Conservation (phyloP, 2,113 vertebrate genomes). For the Todiramphus saurophagus region DNA sequence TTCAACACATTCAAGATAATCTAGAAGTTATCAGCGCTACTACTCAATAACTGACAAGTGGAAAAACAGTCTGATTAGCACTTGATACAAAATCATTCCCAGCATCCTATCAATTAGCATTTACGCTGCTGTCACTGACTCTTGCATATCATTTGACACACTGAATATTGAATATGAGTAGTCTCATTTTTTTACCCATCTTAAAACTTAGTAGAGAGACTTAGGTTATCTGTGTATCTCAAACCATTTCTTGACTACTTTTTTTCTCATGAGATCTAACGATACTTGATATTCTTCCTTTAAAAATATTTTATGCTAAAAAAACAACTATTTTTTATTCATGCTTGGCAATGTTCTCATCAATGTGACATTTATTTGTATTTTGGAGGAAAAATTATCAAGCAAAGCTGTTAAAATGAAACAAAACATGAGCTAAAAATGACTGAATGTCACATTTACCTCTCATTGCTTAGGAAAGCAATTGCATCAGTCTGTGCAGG, state of each 20-base stretch:
- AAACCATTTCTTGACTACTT: background rate
- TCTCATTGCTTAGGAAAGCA: background rate
- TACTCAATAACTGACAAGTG: too few relatives aligned
- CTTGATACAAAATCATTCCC: constrained; percentile 15
- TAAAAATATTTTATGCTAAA: background rate
- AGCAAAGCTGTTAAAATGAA: background rate
- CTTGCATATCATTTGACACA: background rate
- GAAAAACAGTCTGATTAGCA: background rate
- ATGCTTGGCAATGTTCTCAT: background rate
- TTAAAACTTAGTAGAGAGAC: background rate
- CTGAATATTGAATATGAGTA: background rate
- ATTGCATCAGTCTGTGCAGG: background rate
- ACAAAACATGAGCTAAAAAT: background rate
- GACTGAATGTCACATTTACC: background rate
- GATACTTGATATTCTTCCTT: background rate
- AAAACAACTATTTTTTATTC: background rate
- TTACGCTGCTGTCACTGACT: background rate
- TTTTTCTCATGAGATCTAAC: background rate
- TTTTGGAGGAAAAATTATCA: background rate
- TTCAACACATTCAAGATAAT: background rate
- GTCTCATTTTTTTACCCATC: background rate
- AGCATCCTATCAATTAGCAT: background rate
- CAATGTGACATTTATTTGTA: background rate
- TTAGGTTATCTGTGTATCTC: background rate
- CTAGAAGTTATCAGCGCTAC: too few relatives aligned